Base-by-base conservation (phyloP, 2,888 invertebrate species). In the Rutpela maculata region DNA sequence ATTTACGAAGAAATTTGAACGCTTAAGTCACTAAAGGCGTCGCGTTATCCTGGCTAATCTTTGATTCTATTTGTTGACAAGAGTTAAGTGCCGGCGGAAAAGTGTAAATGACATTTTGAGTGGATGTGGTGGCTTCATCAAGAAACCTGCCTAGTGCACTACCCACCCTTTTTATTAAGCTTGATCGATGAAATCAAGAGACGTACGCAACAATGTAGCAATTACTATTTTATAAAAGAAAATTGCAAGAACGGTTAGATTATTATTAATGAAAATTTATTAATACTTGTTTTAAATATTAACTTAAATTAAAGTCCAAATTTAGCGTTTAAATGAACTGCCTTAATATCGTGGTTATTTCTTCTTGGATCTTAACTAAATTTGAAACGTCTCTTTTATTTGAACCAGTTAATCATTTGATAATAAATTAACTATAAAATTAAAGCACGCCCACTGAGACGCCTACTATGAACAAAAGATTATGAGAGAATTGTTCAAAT, bases 71-170 rank as follows among this genome's bases (percentile, higher is more conserved):
- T 43, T 19, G 60, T 31, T 60, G 60, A 67, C 62, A 35, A 31
- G 60, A 67, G 57, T 38, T 67, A 65, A 57, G 76, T 31, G 43
- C 59, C 26, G 43, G 17, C 43, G 68, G 67, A 71, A 76, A 73
- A 76, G 67, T 73, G 73, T 72, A 76, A 76, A 73, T 73, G 73
- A 73, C 76, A 73, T 73, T 71, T 76, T 68, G 65, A 73, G 72
- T 73, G 76, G 70, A 35, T 70, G 60, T 60, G 56, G 55, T 56
- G 67, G 55, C 67, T 67, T 55, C 67, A 15, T 55, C 10, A 26
- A 50, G 26, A 67, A 55, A 55, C 67, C 55, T 55, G 55, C 17
- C 50, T 67, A 50, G 50, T 26, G 31, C 67, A 67, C 55, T 55
- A 56, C 55, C 43, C 9, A 22, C n/a, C 6, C 12, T 18, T 38